phyloP scores from a whole-genome alignment of 1,140 invertebrate genomes.

The Euura lappo region DNA sequence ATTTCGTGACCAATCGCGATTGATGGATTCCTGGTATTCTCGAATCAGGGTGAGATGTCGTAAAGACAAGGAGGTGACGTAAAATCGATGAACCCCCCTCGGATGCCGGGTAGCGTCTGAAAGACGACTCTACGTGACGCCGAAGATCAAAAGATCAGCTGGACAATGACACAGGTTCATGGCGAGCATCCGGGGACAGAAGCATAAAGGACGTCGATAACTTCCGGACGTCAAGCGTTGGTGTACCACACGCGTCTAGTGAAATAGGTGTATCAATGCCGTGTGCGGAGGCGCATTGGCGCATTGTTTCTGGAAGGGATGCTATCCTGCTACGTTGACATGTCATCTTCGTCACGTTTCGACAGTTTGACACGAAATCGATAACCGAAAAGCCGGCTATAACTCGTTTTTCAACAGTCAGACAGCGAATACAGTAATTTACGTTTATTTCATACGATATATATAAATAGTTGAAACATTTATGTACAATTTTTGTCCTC shows the following conservation, averaged over 20 bases:
- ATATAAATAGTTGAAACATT: no score
- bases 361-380: conserved; percentile 13
- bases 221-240: not conserved
- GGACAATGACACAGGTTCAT: not conserved
- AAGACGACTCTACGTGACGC: no score
- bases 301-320: conserved; percentile 35
- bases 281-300: conserved; percentile 7
- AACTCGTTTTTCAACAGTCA: no score
- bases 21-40: conserved; percentile 56
- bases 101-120: no score
- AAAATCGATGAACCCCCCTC: conserved; percentile 52
- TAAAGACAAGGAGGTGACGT: conserved; percentile 59
- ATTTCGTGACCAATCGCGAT: not conserved
- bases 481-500: no score
- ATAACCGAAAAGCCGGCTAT: not conserved
- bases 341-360: conserved; percentile 37
- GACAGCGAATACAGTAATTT: no score
- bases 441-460: no score
- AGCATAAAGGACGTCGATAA: not conserved
- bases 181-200: not conserved
- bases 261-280: not conserved
- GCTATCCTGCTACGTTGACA: conserved; percentile 52
- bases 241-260: not conserved
- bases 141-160: conserved; percentile 5
- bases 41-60: conserved; percentile 58